These are phyloP conservation scores for Tribolium castaneum DNA, from an alignment of 1,140 invertebrate species.

Conservation along the genomic window DNA sequence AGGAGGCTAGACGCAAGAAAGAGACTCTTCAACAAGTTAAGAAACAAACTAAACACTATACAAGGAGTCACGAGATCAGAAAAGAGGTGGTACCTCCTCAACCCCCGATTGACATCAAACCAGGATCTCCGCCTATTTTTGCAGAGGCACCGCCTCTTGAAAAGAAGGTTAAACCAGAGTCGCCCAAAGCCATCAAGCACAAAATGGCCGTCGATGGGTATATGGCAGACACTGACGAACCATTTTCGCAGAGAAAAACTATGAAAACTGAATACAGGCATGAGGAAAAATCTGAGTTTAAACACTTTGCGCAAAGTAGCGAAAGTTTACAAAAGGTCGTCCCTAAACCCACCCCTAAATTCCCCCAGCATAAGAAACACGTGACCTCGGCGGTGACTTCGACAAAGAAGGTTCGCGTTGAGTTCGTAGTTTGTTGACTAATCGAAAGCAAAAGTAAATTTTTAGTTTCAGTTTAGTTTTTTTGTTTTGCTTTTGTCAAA, in stretches of 20 bases:
- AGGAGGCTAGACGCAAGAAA: slow-evolving; percentile 57
- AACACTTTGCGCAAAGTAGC: slow-evolving; percentile 54
- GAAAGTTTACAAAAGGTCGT: slow-evolving; percentile 54
- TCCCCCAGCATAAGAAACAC: slow-evolving; percentile 53
- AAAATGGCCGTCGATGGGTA: slow-evolving; percentile 69
- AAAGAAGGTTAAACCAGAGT: slow-evolving; percentile 66
- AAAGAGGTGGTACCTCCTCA: slow-evolving; percentile 44
- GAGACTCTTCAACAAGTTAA: slow-evolving; percentile 58
- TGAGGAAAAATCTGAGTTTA: slow-evolving; percentile 56
- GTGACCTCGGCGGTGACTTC: slow-evolving; percentile 51
- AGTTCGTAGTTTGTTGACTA: slow-evolving; percentile 38
- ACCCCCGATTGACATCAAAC: slow-evolving; percentile 63
- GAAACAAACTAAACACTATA: slow-evolving; percentile 54
- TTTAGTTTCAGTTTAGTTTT: too few relatives aligned
- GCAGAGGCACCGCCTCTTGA: slow-evolving; percentile 61
- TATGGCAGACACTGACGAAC: slow-evolving; percentile 79
- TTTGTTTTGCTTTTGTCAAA: background rate
- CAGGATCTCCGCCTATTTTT: slow-evolving; percentile 69
- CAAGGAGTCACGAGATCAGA: slow-evolving; percentile 45
- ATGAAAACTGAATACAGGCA: slow-evolving; percentile 57
- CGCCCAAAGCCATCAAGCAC: slow-evolving; percentile 69
- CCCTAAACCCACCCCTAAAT: slow-evolving; percentile 55
- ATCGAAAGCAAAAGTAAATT: background rate
- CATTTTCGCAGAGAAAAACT: slow-evolving; percentile 63
- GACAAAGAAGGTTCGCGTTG: slow-evolving; percentile 61